Evolutionary conservation across 2,797 vertebrate species (phyloP).

Genomic region (Nothura maculosa): DNA sequence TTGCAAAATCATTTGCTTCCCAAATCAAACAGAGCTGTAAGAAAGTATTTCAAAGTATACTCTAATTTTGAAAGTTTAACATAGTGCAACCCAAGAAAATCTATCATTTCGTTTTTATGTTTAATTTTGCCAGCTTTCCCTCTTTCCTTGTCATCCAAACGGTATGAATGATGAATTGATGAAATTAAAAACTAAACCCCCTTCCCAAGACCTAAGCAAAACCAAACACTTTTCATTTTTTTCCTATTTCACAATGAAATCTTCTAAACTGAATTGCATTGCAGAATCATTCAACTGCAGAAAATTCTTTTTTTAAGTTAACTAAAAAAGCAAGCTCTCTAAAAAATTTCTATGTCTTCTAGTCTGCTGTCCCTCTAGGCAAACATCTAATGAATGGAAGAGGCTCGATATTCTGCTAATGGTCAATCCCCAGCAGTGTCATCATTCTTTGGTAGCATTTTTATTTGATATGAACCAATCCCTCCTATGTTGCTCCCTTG

Average conservation of each 20-base stretch:
- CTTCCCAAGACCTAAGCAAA: neutral
- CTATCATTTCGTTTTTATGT: neutral
- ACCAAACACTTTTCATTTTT: neutral
- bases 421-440: neutral
- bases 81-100: neutral
- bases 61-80: neutral
- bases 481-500: neutral
- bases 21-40: neutral
- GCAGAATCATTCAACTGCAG: neutral
- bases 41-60: neutral
- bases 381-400: neutral
- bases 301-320: neutral
- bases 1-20: neutral
- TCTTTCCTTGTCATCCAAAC: neutral
- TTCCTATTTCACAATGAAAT: neutral
- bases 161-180: neutral
- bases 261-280: neutral
- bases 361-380: neutral
- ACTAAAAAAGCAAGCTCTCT: neutral
- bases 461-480: neutral
- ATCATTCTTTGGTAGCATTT: neutral
- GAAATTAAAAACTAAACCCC: neutral
- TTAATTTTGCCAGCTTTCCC: neutral
- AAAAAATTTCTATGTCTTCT: accelerated
- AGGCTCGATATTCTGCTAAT: neutral